Percentiles rank a stretch among this genome's conserved stretches.
Conservation (phyloP, 1,140 invertebrate species). For the Ceratoteleas bidentatus region DNA sequence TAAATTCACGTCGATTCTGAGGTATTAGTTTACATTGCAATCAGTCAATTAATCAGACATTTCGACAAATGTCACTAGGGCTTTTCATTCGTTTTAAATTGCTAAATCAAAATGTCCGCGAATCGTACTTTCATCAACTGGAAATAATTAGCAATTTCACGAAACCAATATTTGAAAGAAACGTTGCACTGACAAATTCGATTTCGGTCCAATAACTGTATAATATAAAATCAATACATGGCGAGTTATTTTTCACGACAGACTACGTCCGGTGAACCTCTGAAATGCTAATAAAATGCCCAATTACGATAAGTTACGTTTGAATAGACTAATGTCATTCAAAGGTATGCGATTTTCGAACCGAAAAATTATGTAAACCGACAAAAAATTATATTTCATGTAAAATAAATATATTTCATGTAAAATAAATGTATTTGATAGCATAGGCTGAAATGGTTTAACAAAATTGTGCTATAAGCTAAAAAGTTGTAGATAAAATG, state of each 20-base stretch:
- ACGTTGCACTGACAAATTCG: conserved; percentile 3
- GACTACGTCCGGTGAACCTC: background rate
- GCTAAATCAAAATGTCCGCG: background rate
- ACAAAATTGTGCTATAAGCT: too few species aligned
- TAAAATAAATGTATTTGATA: background rate
- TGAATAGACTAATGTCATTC: background rate
- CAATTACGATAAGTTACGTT: background rate
- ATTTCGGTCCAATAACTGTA: conserved; percentile 13
- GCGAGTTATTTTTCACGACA: background rate
- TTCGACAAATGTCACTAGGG: background rate
- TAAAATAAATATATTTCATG: background rate
- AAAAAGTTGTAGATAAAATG: too few species aligned
- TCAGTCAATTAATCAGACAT: too few species aligned
- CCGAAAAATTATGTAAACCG: too few species aligned
- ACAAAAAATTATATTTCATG: too few species aligned
- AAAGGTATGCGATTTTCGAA: too few species aligned
- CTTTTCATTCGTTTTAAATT: background rate
- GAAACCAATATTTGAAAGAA: background rate
- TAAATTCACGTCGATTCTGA: too few species aligned
- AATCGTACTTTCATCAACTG: background rate
- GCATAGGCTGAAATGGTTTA: background rate
- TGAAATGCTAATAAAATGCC: too few species aligned
- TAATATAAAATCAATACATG: conserved; percentile 18
- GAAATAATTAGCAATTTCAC: conserved; percentile 1
- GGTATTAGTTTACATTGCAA: too few species aligned